Percentiles rank a stretch among this genome's conserved stretches.
Conservation (phyloP, 2,797 vertebrate genomes). For the Arnoldichthys spilopterus region DNA sequence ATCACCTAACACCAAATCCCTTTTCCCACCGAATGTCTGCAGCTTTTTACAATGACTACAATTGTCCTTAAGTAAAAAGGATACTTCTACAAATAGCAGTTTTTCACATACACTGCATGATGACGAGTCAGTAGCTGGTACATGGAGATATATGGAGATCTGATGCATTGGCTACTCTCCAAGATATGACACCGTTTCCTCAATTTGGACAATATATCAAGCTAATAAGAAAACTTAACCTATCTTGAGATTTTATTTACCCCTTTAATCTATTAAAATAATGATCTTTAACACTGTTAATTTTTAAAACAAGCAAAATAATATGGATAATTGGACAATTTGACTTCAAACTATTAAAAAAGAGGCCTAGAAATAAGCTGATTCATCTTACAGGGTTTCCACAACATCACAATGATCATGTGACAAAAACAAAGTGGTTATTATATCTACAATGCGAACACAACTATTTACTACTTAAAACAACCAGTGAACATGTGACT, state of each 20-base stretch:
- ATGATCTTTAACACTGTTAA: neutral
- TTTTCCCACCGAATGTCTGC: neutral
- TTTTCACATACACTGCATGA: neutral
- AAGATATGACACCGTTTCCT: neutral
- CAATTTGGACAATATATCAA: neutral
- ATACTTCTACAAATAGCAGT: neutral
- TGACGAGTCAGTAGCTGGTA: neutral
- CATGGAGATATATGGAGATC: no score
- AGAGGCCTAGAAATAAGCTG: neutral
- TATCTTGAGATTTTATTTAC: neutral
- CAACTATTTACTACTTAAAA: no score
- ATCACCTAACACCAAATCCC: slow-evolving; percentile 15
- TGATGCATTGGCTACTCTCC: neutral
- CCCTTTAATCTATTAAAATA: neutral
- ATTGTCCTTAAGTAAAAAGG: neutral
- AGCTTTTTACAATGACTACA: neutral
- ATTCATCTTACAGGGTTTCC: neutral
- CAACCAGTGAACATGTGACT: no score
- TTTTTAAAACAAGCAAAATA: neutral
- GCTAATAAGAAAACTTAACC: neutral
- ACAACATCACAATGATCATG: no score
- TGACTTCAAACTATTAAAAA: no score
- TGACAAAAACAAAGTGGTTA: no score
- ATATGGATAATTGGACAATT: no score
- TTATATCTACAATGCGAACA: no score